These are phyloP conservation scores for Nycticebus coucang DNA, from an alignment of 2,113 vertebrate genomes.

Conservation along the genomic window DNA sequence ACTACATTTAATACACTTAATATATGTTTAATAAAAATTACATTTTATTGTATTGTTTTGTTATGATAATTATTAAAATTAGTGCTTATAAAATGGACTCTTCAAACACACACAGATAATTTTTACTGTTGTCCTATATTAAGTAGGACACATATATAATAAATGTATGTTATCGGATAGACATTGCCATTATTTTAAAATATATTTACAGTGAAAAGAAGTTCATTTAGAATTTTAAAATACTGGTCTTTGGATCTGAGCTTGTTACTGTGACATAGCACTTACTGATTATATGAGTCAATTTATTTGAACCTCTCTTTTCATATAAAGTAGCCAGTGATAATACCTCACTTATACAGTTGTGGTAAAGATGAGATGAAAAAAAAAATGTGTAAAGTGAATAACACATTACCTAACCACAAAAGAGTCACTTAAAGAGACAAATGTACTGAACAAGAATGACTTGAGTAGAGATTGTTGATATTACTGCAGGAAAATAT, in stretches of 20 bases:
- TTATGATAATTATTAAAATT: neutral
- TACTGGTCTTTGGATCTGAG: neutral
- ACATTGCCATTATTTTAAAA: neutral
- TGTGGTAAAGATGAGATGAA: neutral
- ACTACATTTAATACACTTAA: neutral
- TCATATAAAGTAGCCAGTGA: neutral
- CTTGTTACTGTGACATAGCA: neutral
- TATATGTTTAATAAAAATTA: neutral
- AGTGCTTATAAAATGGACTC: neutral
- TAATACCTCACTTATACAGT: neutral
- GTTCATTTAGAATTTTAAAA: constrained; percentile 13
- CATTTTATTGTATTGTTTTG: neutral
- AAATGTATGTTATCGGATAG: neutral
- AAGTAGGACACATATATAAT: neutral
- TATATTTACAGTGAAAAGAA: neutral
- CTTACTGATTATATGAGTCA: neutral
- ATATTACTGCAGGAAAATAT: neutral
- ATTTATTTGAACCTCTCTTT: neutral
- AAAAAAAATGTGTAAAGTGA: neutral
- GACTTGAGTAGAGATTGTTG: neutral
- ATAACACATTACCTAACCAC: neutral
- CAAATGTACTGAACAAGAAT: neutral
- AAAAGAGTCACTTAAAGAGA: neutral
- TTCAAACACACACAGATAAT: neutral
- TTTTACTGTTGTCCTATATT: constrained; percentile 21